Percentiles rank a stretch among this genome's conserved stretches.
phyloP scores from a whole-genome alignment of 2,797 vertebrate genomes.

The Oryzias dopingdopingensis region DNA sequence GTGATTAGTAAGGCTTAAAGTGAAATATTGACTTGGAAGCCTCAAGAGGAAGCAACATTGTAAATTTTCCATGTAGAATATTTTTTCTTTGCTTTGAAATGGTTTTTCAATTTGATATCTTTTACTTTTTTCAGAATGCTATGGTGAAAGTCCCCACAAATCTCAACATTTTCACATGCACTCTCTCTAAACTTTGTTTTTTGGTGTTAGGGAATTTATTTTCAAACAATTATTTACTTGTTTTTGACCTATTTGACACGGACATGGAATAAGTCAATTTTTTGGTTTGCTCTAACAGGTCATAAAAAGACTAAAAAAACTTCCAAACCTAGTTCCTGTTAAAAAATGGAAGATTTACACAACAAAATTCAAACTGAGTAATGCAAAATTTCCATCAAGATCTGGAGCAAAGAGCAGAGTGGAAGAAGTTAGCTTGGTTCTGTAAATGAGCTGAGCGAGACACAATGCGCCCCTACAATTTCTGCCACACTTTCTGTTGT shows the following conservation, averaged over 20 bases:
- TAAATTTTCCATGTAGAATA: conserved; percentile 65
- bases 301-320: conserved; percentile 36
- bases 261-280: background rate
- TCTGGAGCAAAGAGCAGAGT: conserved; percentile 51
- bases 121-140: conserved; percentile 21
- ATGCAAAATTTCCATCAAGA: conserved; percentile 61
- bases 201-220: background rate
- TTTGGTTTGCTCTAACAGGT: background rate
- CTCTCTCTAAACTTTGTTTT: too few species aligned
- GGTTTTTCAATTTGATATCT: conserved; percentile 70
- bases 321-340: conserved; percentile 30
- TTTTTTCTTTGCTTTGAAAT: conserved; percentile 52
- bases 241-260: conserved; percentile 13
- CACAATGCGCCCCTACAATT: conserved; percentile 13
- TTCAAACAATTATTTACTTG: conserved; percentile 18
- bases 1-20: conserved; percentile 58
- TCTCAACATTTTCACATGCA: too few species aligned
- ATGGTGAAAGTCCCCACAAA: too few species aligned
- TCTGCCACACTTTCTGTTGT: conserved; percentile 32
- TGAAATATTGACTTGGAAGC: conserved; percentile 49
- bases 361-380: conserved; percentile 54
- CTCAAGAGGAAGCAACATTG: conserved; percentile 36
- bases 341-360: conserved; percentile 38
- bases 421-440: conserved; percentile 39
- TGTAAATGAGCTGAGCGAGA: conserved; percentile 39